Base-by-base conservation (phyloP, 2,888 invertebrate genomes). In the Schrankia costaestrigalis region DNA sequence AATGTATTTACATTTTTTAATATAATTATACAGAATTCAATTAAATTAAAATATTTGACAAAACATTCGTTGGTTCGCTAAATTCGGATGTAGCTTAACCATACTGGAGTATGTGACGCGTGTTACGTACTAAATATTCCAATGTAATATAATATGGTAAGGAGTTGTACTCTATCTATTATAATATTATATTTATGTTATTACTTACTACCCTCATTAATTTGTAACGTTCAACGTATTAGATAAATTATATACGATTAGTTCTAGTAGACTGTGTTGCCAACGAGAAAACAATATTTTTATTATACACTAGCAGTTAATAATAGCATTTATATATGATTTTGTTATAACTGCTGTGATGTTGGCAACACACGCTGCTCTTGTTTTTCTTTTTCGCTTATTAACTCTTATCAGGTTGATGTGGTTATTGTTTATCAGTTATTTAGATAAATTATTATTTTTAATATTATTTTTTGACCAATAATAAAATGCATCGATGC, bases 401-500 rank as follows among this genome's bases (percentile, higher is more conserved):
- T 66, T 70, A 63, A 66, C 55, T 63, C n/a, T n/a, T n/a, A 41
- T 32, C 76, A 63, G 71, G 66, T 77, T 75, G 57, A 68, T 68
- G 71, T 72, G 76, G 67, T 79, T 78, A 75, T 74, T 78, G 71
- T 80, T 78, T 77, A 83, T 81, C 75, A 64, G 65, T 77, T 72
- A 63, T 80, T 72, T 82, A 82, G 78, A 78, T 85, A 83, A 82
- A 81, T 82, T 80, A 82, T 83, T 83, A 82, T 82, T 80, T 70
- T 73, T 75, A 78, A 79, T 77, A 77, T 82, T 78, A 76, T 72
- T 78, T 82, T 63, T 74, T 77, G 85, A 83, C 82, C 79, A 82
- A 82, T 79, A 82, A 82, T 79, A 78, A 75, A 79, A 79, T 79
- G 83, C 82, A 82, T 83, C 83, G 83, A 79, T 74, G 78, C 77